Conservation (phyloP, 92 coral and sea anemone species). For the Palythoa grandiflora region DNA sequence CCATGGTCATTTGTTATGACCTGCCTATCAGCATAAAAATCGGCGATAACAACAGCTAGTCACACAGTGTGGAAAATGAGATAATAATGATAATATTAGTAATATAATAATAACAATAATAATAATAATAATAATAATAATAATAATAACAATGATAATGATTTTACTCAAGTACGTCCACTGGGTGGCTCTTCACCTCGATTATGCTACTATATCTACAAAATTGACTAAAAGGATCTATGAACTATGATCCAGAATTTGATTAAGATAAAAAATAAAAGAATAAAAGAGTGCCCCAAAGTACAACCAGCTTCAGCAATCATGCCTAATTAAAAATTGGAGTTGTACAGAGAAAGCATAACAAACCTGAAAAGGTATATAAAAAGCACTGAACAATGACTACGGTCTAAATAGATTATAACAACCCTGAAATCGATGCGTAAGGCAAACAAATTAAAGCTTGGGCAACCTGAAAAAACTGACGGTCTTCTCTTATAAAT, state of each 20-base stretch:
- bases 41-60: no score
- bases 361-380: background rate
- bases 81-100: no score
- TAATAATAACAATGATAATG: background rate
- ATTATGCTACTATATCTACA: background rate
- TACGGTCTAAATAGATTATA: background rate
- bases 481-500: background rate
- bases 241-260: background rate
- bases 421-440: conserved; percentile 18
- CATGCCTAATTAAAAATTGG: background rate
- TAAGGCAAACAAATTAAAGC: conserved; percentile 7
- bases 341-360: background rate
- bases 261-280: background rate
- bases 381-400: background rate
- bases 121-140: no score
- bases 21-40: no score
- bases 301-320: background rate
- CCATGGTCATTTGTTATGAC: no score
- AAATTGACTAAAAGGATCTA: background rate
- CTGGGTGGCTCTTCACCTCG: background rate
- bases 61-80: no score
- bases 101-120: no score
- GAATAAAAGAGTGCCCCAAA: background rate
- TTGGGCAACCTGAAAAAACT: conserved; percentile 17
- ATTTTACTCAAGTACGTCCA: background rate